These are phyloP conservation scores for Tapirus terrestris DNA, from an alignment of 2,113 vertebrate genomes.

Conservation along the genomic window DNA sequence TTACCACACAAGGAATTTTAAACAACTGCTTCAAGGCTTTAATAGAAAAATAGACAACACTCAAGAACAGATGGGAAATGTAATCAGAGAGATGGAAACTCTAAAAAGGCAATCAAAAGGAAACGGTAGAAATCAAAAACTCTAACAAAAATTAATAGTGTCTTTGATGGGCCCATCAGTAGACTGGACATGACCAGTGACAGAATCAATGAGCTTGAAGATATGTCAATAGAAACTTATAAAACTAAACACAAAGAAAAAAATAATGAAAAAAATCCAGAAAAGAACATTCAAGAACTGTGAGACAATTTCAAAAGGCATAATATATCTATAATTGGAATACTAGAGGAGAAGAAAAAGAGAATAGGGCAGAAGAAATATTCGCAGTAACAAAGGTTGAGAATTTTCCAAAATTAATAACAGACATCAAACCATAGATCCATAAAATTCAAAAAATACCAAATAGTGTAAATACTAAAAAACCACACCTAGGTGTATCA, in stretches of 20 bases:
- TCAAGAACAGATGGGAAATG: background rate
- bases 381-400: background rate
- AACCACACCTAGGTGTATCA: background rate
- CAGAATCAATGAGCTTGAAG: background rate
- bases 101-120: background rate
- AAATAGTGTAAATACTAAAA: background rate
- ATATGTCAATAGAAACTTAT: background rate
- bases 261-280: background rate
- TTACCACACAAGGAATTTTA: background rate
- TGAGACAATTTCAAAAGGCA: background rate
- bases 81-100: background rate
- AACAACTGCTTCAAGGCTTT: background rate
- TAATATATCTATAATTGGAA: background rate
- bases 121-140: background rate
- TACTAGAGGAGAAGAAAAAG: background rate
- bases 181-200: background rate
- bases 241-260: background rate
- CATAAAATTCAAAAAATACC: background rate
- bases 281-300: background rate
- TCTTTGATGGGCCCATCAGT: background rate
- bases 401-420: background rate
- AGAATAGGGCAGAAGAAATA: background rate
- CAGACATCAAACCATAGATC: background rate
- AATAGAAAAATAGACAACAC: background rate
- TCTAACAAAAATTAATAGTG: background rate